Evolutionary conservation across 2,113 vertebrate genomes (phyloP), one percentile per base, ranked within the genome.

Genomic region (Megaptera novaeangliae): DNA sequence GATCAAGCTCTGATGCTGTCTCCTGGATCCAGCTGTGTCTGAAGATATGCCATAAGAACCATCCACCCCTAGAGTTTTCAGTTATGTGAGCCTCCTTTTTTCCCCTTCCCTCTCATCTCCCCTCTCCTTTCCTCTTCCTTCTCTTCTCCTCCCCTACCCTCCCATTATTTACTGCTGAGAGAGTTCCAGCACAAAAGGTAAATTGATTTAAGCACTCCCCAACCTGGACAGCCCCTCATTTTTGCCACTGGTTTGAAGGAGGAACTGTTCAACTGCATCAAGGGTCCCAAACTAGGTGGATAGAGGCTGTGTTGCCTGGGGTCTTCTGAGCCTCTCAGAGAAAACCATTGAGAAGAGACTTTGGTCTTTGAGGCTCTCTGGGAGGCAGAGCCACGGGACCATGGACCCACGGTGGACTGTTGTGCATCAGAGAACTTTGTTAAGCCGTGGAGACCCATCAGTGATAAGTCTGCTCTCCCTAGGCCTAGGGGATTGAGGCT

Each of bases 71-170:
- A 5, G 1, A 36, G 31, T 36, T 78, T 66, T 36, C 15, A 36
- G 34, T 77, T 59, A 1, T 17, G 1, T 34, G 39, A 36, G 21
- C 15, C 39, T 44, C 39, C 39, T 61, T 77, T 18, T 15, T 8
- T 18, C 15, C 5, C 23, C 20, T 27, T 55, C 7, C 15, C 29
- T 55, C 27, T 57, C 10, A 1, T 59, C 29, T 29, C 9, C n/a
- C 39, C 13, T 59, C 46, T 39, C 18, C 39, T 61, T 77, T 14
- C 20, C 4, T 25, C 59, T 55, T 20, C 1, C 12, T 29, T 44
- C 20, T 64, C 27, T 0, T 23, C 20, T 29, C 2, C n/a, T 71
- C 20, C 23, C 10, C 1, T 41, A 6, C n/a, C 2, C 3, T 81
- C 49, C 11, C 8, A 34, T 85, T 84, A 63, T 49, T 74, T 49